phyloP scores from a whole-genome alignment of 2,888 invertebrate genomes.

The Caenorhabditis sp. region DNA sequence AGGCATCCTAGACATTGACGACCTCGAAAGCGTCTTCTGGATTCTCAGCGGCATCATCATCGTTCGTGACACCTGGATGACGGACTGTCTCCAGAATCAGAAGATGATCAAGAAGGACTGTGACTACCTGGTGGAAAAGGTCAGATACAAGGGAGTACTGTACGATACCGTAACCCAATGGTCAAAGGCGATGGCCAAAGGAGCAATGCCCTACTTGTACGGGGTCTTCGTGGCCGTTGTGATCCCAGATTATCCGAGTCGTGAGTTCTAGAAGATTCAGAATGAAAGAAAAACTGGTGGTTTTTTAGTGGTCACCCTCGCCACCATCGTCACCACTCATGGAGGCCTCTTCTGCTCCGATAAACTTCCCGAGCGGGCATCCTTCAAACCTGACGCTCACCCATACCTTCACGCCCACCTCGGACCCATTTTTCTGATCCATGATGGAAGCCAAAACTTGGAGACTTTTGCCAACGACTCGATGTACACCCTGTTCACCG shows the following conservation, averaged over 20 bases:
- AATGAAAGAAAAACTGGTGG: too few relatives aligned
- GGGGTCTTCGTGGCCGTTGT: conserved; percentile 10
- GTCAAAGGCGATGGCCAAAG: conserved; percentile 25
- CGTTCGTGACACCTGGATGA: conserved; percentile 29
- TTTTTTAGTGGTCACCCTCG: conserved; percentile 9
- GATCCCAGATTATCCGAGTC: neutral
- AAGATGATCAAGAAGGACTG: conserved; percentile 14
- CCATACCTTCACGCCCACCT: conserved; percentile 18
- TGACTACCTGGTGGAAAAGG: conserved; percentile 15
- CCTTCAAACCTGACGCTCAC: conserved; percentile 4
- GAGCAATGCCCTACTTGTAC: conserved; percentile 19
- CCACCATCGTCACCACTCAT: neutral
- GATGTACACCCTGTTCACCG: too few relatives aligned
- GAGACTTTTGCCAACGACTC: neutral
- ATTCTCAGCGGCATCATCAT: conserved; percentile 37
- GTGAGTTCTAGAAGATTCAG: conserved; percentile 14
- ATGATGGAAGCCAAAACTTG: neutral
- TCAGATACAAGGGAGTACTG: conserved; percentile 27
- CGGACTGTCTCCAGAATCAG: conserved; percentile 20
- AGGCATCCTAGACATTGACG: conserved; percentile 17
- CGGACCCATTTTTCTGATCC: conserved; percentile 13
- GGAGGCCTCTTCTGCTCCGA: conserved; percentile 2
- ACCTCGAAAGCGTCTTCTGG: conserved; percentile 6
- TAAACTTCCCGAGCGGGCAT: neutral
- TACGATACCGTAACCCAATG: conserved; percentile 27